phyloP scores from a whole-genome alignment of 2,888 invertebrate species.

The Eupithecia exiguata region DNA sequence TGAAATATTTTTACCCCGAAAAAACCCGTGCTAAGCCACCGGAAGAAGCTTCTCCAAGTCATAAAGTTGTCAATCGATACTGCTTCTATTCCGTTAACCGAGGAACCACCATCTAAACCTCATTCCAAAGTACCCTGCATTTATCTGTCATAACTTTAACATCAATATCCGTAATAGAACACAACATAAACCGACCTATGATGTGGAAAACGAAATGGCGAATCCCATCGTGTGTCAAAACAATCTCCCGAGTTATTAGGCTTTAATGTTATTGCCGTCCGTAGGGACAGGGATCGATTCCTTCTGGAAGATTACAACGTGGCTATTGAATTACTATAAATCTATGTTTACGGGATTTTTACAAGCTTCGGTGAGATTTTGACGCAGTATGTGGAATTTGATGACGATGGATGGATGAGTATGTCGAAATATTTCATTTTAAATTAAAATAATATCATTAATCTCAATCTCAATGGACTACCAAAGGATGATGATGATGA shows the following conservation, averaged over 20 bases:
- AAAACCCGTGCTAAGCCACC: not conserved
- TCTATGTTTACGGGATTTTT: conserved; percentile 11
- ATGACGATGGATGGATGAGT: not conserved
- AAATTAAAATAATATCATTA: not conserved
- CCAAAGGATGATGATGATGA: too few relatives aligned
- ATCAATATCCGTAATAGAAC: conserved; percentile 38
- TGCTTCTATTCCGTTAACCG: not conserved
- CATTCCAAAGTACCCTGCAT: conserved; percentile 6
- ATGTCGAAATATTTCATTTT: not conserved
- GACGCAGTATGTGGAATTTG: not conserved
- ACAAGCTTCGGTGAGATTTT: conserved; percentile 2
- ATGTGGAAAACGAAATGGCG: conserved; percentile 46
- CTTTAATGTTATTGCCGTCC: conserved; percentile 66
- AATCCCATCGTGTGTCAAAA: conserved; percentile 72
- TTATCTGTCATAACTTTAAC: conserved; percentile 31
- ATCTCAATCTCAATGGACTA: too few relatives aligned
- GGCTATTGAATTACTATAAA: conserved; percentile 30
- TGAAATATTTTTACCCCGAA: not conserved
- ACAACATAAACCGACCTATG: conserved; percentile 35
- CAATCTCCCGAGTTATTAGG: conserved; percentile 74
- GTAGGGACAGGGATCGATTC: conserved; percentile 40
- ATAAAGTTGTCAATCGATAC: not conserved
- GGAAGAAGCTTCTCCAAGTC: not conserved
- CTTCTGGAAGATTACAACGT: conserved; percentile 32
- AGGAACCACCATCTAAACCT: conserved; percentile 2